Evolutionary conservation across 2,888 invertebrate genomes (phyloP), one percentile per base, ranked within the genome.

Genomic region (Diabrotica balteata): DNA sequence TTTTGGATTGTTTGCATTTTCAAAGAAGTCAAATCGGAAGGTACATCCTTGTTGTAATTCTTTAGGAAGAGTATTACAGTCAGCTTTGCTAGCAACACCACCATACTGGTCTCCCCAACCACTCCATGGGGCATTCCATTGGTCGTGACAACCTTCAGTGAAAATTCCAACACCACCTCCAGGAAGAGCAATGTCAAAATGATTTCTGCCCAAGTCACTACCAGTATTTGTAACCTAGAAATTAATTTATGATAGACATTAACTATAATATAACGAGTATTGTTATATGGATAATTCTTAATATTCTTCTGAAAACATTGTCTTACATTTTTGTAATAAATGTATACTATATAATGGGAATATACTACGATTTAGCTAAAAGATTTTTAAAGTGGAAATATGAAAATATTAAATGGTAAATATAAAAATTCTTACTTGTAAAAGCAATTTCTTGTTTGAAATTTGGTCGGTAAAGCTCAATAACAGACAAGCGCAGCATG

Each of bases 71-170:
- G 22, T 45, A 9, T 46, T 10, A 54, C 74, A 74, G 53, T 72
- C 69, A 6, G 47, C 69, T 11, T 57, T 68, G 8, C 68, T 59
- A 45, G 58, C 59, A 2, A 73, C 70, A 17, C 73, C 71, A 8
- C 71, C 73, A 22, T 67, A 73, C 43, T 67, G 69, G 50, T 69
- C 67, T 10, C 72, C 72, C 74, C 74, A 74, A 17, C 72, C 74
- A 32, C 53, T 57, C 51, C 61, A 58, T 17, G 71, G 68, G 7
- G 72, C 68, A 52, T 68, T 64, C 74, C 74, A 74, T 63, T 74
- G 74, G 10, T 58, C 22, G 7, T 64, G 44, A 22, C 74, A 74
- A 17, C 74, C 73, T 58, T 66, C 59, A 8, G 53, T 65, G 22
- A 68, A 71, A 42, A 70, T 63, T 22, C 74, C 74, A 8, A 74